Conservation (phyloP, 2,797 vertebrate genomes). For the Galago senegalensis region DNA sequence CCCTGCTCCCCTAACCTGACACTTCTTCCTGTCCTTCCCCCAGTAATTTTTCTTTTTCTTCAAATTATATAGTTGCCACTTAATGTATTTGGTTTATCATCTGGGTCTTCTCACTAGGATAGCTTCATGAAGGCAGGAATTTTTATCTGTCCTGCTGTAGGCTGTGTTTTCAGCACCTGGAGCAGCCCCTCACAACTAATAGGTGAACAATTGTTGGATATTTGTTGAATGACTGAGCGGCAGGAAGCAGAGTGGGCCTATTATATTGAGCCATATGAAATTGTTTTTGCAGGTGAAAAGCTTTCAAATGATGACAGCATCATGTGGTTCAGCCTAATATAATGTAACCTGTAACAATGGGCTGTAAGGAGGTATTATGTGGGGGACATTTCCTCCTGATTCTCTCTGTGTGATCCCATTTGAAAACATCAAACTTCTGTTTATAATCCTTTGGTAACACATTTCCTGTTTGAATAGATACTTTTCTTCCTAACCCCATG, state of each 20-base stretch:
- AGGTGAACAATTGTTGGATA: not conserved
- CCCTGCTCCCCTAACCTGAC: not conserved
- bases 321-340: not conserved
- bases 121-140: not conserved
- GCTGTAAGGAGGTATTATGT: not conserved
- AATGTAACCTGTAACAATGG: not conserved
- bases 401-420: not conserved
- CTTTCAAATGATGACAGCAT: not conserved
- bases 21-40: not conserved
- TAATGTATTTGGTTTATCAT: not conserved
- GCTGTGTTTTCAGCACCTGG: not conserved
- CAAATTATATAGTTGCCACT: not conserved
- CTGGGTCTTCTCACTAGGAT: not conserved
- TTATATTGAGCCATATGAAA: not conserved
- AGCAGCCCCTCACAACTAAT: not conserved
- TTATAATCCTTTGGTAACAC: not conserved
- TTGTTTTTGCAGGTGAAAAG: not conserved
- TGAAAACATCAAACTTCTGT: not conserved
- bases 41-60: not conserved
- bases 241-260: not conserved
- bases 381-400: not conserved
- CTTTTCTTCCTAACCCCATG: not conserved
- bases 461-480: not conserved
- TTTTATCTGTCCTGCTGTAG: not conserved
- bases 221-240: not conserved